phyloP scores from a whole-genome alignment of 1,140 invertebrate species.

The Drosophila dunni region DNA sequence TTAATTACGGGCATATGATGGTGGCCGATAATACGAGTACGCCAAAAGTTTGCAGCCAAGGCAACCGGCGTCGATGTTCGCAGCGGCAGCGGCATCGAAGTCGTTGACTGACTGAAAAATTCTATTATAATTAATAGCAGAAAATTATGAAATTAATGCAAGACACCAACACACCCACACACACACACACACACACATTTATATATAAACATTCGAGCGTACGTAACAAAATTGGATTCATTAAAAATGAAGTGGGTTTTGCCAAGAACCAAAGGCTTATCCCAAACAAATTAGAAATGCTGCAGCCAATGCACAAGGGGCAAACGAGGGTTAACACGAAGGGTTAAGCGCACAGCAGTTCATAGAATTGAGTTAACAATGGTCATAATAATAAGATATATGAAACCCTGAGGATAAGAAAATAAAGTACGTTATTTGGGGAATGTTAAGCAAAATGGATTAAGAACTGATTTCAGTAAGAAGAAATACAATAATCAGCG shows the following conservation, averaged over 20 bases:
- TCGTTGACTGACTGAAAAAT: slow-evolving; percentile 79
- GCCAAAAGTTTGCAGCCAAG: slow-evolving; percentile 69
- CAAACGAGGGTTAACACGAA: slow-evolving; percentile 2
- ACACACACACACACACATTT: slow-evolving; percentile 1
- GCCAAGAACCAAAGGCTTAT: slow-evolving; percentile 46
- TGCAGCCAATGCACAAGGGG: slow-evolving; percentile 23
- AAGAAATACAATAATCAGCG: slow-evolving; percentile 12
- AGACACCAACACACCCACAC: slow-evolving; percentile 46
- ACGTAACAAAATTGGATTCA: slow-evolving; percentile 73
- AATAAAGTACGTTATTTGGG: background rate
- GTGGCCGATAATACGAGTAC: slow-evolving; percentile 72
- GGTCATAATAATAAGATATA: slow-evolving; percentile 32
- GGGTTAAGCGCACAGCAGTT: background rate
- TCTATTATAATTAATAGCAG: slow-evolving; percentile 82
- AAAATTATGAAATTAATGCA: slow-evolving; percentile 83
- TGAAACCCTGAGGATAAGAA: background rate
- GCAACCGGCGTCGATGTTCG: slow-evolving; percentile 48
- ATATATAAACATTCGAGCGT: background rate
- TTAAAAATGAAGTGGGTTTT: slow-evolving; percentile 80
- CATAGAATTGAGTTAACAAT: slow-evolving; percentile 20
- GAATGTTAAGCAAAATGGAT: slow-evolving; percentile 26
- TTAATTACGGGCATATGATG: slow-evolving; percentile 83
- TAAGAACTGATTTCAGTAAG: slow-evolving; percentile 22
- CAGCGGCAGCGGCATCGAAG: slow-evolving; percentile 31
- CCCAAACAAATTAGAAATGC: slow-evolving; percentile 63